Evolutionary conservation across 2,113 vertebrate species (phyloP).

Genomic region (Apodemus speciosus): DNA sequence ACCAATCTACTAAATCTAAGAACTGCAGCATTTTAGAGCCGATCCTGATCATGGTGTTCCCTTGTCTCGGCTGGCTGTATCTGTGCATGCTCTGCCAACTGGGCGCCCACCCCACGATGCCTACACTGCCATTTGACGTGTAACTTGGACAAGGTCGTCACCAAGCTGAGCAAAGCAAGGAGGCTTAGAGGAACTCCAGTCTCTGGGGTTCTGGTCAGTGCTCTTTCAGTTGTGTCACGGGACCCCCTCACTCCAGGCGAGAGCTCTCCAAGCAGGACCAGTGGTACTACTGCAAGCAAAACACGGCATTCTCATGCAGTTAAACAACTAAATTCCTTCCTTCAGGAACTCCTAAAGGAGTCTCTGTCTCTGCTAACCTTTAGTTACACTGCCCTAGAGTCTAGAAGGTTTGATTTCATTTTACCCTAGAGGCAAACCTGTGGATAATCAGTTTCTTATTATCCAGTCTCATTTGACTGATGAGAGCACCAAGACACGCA

Average conservation of each 20-base stretch:
- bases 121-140: constrained; percentile 25
- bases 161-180: constrained; percentile 42
- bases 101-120: neutral
- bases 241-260: neutral
- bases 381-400: neutral
- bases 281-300: constrained; percentile 37
- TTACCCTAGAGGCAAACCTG: constrained; percentile 56
- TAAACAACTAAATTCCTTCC: constrained; percentile 62
- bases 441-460: constrained; percentile 48
- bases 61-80: constrained; percentile 39
- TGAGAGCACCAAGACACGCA: constrained; percentile 37
- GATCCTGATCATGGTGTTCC: constrained; percentile 27
- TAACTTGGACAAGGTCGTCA: constrained; percentile 65
- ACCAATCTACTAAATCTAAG: constrained; percentile 57
- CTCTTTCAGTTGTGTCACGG: constrained; percentile 49
- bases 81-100: constrained; percentile 14
- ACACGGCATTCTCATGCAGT: constrained; percentile 38
- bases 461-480: constrained; percentile 46
- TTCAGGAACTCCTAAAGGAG: constrained; percentile 30
- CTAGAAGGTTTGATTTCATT: constrained; percentile 45
- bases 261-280: constrained; percentile 17
- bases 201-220: constrained; percentile 40
- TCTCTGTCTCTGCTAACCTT: constrained; percentile 51
- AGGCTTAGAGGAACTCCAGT: neutral
- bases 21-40: constrained; percentile 46